Base-by-base conservation (phyloP, 2,888 invertebrate genomes). In the Troides aeacus region DNA sequence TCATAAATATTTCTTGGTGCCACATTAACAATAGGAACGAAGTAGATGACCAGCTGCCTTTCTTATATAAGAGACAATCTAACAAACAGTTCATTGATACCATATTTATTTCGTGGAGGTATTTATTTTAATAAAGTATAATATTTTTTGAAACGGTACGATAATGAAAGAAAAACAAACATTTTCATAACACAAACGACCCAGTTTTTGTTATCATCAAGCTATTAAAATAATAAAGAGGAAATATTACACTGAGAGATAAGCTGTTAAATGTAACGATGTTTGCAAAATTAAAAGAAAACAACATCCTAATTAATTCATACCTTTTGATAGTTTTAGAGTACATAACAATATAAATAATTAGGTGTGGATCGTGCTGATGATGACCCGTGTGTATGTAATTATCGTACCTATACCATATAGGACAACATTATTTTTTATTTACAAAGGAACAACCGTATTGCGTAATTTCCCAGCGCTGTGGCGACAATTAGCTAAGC, bases 141-240 rank as follows among this genome's bases (percentile, higher is more conserved):
- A 57, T 57, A 21, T 57, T 57, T 23, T 30, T 3, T n/a, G 53
- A n/a, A 21, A 62, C 46, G 46, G 8, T 57, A 42, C 63, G 68
- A 63, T 68, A 63, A 62, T 30, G 57, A 58, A 10, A 63, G 30
- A 50, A 62, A 67, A 67, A 67, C 50, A 58, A 68, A 68, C 50
- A 62, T 50, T 63, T 62, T 59, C 46, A 62, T 58, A 46, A 69
- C 56, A 57, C 61, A 56, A 65, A 57, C 56, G 69, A 69, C 69
- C 69, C 64, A 69, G 64, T 64, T 69, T 57, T 64, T 60, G 46
- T 69, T 69, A 69, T 69, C 69, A 56, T 64, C 39, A 30, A 61
- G 42, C n/a, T 69, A 30, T 64, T 65, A 42, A 56, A 56, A 59
- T 59, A 69, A 69, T 57, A 30, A 69, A 62, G 61, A 69, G 64